Evolutionary conservation across 2,113 vertebrate genomes (phyloP).

Genomic region (Corvus moneduloides): DNA sequence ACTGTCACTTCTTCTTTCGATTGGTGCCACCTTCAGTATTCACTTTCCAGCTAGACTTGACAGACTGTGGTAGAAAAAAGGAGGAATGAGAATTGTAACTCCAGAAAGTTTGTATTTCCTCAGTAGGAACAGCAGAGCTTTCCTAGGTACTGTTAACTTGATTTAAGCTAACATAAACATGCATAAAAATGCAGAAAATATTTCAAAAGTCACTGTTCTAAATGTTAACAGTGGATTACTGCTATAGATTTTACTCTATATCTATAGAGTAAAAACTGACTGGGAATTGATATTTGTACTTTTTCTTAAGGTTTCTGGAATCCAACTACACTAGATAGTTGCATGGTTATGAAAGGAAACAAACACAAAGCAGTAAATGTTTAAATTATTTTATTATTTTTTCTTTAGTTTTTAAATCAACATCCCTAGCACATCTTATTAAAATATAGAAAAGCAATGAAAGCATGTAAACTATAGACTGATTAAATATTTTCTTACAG

Average conservation of each 20-base stretch:
- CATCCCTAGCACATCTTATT: background rate
- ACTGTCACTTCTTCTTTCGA: background rate
- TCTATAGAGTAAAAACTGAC: background rate
- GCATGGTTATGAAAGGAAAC: background rate
- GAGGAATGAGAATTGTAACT: background rate
- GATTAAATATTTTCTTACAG: background rate
- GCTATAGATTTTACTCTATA: background rate
- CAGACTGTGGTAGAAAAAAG: background rate
- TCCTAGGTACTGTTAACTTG: background rate
- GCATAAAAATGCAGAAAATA: background rate
- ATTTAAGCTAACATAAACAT: background rate
- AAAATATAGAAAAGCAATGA: background rate
- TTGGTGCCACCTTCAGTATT: rapidly evolving
- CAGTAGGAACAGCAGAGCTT: background rate
- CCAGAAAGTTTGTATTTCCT: background rate
- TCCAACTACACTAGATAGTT: background rate
- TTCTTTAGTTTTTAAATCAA: background rate
- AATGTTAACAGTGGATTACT: background rate
- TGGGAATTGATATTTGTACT: background rate
- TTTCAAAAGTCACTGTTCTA: background rate
- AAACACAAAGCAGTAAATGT: background rate
- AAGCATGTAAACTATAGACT: background rate
- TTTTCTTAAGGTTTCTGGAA: background rate
- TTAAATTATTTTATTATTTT: background rate
- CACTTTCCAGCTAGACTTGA: background rate